phyloP scores from a whole-genome alignment of 2,888 invertebrate genomes.

The Mellilla xanthometata region DNA sequence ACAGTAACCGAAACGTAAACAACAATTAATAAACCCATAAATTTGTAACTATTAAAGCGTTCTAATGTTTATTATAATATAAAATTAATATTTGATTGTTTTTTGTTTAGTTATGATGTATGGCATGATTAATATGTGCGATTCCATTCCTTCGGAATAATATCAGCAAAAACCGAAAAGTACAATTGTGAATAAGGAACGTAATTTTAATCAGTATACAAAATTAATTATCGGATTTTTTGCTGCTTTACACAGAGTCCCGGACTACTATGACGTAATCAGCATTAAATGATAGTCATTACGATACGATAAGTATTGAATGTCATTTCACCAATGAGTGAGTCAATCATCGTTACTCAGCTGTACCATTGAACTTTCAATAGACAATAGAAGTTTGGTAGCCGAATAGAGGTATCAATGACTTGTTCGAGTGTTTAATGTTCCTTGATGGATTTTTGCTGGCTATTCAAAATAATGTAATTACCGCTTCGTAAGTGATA shows the following conservation, averaged over 20 bases:
- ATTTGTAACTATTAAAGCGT: too few relatives aligned
- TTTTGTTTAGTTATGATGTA: too few relatives aligned
- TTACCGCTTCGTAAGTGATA: conserved; percentile 10
- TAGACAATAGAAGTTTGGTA: conserved; percentile 48
- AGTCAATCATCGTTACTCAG: conserved; percentile 70
- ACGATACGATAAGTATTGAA: conserved; percentile 48
- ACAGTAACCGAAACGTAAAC: too few relatives aligned
- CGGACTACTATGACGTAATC: conserved; percentile 1
- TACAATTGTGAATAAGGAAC: too few relatives aligned
- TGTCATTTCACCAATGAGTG: conserved; percentile 65
- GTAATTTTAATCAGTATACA: too few relatives aligned
- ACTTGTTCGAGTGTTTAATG: conserved; percentile 19
- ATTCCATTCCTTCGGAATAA: too few relatives aligned
- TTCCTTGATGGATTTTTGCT: conserved; percentile 17
- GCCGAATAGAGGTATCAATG: conserved; percentile 25
- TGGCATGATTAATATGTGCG: too few relatives aligned
- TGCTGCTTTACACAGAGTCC: conserved; percentile 1
- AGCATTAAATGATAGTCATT: conserved; percentile 1
- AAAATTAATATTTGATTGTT: too few relatives aligned
- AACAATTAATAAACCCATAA: too few relatives aligned
- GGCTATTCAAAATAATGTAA: conserved; percentile 18
- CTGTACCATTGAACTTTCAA: conserved; percentile 46
- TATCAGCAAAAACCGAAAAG: too few relatives aligned
- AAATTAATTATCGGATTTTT: too few relatives aligned
- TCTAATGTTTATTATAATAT: too few relatives aligned